Percentiles rank a stretch among this genome's conserved stretches.
Conservation (phyloP, 1,140 invertebrate species). For the Lethrus apterus region DNA sequence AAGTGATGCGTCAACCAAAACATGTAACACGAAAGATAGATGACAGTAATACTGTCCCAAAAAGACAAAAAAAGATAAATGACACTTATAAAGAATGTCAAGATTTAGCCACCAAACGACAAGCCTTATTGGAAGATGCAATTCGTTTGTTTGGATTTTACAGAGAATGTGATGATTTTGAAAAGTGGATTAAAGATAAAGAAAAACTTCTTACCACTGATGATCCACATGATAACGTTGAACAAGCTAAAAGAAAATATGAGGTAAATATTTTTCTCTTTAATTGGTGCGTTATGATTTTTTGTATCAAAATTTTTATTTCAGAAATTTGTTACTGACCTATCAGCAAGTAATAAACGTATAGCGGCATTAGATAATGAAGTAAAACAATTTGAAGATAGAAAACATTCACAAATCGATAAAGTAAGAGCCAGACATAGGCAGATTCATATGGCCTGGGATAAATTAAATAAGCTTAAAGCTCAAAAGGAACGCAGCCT, state of each 20-base stretch:
- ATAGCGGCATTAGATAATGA: conserved; percentile 83
- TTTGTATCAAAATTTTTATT: conserved; percentile 38
- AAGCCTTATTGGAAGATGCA: conserved; percentile 82
- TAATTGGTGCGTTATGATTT: too few species aligned
- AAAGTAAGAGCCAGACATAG: conserved; percentile 74
- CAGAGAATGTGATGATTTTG: conserved; percentile 96
- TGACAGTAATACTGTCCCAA: conserved; percentile 74
- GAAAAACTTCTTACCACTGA: conserved; percentile 80
- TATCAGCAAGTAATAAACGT: conserved; percentile 85
- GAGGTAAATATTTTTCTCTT: conserved; percentile 51
- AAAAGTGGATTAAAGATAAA: conserved; percentile 95
- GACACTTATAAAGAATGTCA: conserved; percentile 72
- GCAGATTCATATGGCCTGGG: conserved; percentile 83
- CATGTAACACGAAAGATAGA: conserved; percentile 47
- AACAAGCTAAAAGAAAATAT: conserved; percentile 89
- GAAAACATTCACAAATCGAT: conserved; percentile 82
- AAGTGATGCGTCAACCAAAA: conserved; percentile 46
- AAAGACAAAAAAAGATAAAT: conserved; percentile 73
- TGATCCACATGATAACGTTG: conserved; percentile 83
- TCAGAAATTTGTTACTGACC: conserved; percentile 88
- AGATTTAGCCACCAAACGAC: conserved; percentile 69
- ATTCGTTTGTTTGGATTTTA: conserved; percentile 91
- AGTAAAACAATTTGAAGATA: conserved; percentile 76
- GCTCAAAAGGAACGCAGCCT: conserved; percentile 84
- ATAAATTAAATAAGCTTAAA: conserved; percentile 80